These are phyloP conservation scores for Elysia crispata DNA, from an alignment of 2,888 invertebrate species.

Conservation along the genomic window DNA sequence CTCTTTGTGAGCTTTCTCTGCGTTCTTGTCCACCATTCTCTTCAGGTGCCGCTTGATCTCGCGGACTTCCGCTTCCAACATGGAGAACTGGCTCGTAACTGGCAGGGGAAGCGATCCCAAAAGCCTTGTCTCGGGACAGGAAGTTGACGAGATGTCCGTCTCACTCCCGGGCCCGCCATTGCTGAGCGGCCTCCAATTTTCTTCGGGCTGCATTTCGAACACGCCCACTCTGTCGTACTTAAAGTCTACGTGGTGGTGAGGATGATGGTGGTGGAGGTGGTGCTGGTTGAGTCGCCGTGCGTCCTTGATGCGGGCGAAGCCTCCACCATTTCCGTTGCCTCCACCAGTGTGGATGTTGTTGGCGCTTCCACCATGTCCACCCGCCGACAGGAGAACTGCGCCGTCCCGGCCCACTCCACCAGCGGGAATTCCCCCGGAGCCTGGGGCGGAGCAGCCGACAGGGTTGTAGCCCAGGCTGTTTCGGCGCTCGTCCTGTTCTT, in stretches of 20 bases:
- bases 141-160: conserved; percentile 26
- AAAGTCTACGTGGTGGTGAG: conserved; percentile 53
- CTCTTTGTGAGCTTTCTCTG: conserved; percentile 68
- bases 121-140: too few species aligned
- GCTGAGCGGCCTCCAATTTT: conserved; percentile 38
- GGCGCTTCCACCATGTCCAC: neutral
- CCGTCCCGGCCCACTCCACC: too few species aligned
- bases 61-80: conserved; percentile 70
- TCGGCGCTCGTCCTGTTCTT: conserved; percentile 48
- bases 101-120: conserved; percentile 45
- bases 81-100: conserved; percentile 51
- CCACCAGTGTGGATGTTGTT: neutral
- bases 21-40: conserved; percentile 63
- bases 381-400: neutral
- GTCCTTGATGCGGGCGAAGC: conserved; percentile 51
- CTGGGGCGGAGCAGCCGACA: neutral
- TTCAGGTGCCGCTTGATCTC: conserved; percentile 69
- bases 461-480: conserved; percentile 28
- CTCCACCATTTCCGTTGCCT: neutral
- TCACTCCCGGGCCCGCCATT: conserved; percentile 36
- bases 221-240: conserved; percentile 65
- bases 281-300: conserved; percentile 10
- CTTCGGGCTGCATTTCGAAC: conserved; percentile 58
- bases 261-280: too few species aligned
- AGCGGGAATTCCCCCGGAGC: too few species aligned